phyloP scores from a whole-genome alignment of 2,888 invertebrate genomes.

The Harmothoe impar region DNA sequence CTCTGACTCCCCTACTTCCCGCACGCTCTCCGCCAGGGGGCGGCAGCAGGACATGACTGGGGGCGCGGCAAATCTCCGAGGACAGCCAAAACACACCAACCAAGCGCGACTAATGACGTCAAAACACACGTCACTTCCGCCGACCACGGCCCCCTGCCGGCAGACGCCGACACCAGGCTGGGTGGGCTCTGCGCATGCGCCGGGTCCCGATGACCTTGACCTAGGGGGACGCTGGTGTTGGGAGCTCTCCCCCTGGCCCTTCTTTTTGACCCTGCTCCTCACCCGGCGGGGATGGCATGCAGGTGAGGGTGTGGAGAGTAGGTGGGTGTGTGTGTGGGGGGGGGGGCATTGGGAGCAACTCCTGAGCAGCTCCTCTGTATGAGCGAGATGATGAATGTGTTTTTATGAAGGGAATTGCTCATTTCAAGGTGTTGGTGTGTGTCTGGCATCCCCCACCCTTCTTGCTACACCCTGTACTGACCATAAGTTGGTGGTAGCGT shows the following conservation, averaged over 20 bases:
- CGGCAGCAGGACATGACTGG: neutral
- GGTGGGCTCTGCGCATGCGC: slow-evolving; percentile 49
- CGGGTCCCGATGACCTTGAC: neutral
- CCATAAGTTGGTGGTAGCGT: too few relatives aligned
- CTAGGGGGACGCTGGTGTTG: neutral
- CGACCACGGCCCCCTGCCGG: neutral
- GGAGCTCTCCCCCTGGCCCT: too few relatives aligned
- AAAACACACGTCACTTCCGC: slow-evolving; percentile 43
- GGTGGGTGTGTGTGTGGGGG: neutral
- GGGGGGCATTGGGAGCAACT: neutral
- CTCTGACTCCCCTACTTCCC: neutral
- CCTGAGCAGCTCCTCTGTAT: neutral
- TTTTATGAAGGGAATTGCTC: slow-evolving; percentile 15
- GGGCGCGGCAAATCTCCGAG: neutral
- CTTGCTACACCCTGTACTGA: too few relatives aligned
- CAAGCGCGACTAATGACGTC: slow-evolving; percentile 17
- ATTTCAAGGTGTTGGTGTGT: slow-evolving; percentile 22
- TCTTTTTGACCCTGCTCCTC: neutral
- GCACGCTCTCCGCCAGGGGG: slow-evolving; percentile 20
- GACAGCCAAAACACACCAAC: slow-evolving; percentile 21
- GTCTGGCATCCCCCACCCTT: neutral
- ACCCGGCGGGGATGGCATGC: neutral
- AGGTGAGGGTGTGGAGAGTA: neutral
- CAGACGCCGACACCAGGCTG: neutral
- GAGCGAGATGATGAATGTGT: neutral